A percentile compares a stretch with the other conserved stretches of the same genome.
phyloP scores from a whole-genome alignment of 2,113 vertebrate genomes.

The Salminus brasiliensis region DNA sequence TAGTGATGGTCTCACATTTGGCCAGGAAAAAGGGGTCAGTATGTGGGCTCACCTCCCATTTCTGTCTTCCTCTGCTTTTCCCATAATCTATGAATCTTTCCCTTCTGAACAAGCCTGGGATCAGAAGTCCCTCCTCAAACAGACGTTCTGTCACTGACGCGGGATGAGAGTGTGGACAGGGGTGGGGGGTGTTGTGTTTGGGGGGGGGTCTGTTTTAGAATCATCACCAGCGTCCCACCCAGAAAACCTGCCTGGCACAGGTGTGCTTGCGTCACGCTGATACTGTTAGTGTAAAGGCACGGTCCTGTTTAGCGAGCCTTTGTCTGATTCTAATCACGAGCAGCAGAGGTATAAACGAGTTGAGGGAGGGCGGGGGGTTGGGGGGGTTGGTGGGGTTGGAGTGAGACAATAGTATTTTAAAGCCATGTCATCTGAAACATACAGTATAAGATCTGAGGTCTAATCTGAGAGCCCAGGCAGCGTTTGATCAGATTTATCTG shows the following conservation, averaged over 20 bases:
- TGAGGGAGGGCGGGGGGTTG: conserved; percentile 27
- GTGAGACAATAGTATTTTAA: conserved; percentile 61
- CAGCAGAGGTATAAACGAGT: conserved; percentile 39
- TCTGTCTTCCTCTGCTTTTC: conserved; percentile 5
- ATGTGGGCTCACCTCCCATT: conserved; percentile 1
- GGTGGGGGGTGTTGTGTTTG: too few relatives aligned
- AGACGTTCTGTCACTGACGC: conserved; percentile 22
- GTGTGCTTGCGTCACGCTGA: neutral
- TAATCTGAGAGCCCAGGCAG: conserved; percentile 32
- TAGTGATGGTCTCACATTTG: conserved; percentile 23
- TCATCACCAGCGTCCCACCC: neutral
- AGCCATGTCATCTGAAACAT: conserved; percentile 63
- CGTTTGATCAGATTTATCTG: conserved; percentile 29
- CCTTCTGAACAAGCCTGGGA: too few relatives aligned
- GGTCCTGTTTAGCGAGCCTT: conserved; percentile 32
- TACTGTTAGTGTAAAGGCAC: neutral
- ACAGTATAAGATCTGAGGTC: conserved; percentile 30
- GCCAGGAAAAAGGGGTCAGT: conserved; percentile 1
- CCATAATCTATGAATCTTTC: neutral
- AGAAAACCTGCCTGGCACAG: conserved; percentile 12
- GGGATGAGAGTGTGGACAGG: too few relatives aligned
- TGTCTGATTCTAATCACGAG: conserved; percentile 32
- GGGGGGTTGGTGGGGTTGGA: conserved; percentile 63
- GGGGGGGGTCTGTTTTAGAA: too few relatives aligned
- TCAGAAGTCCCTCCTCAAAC: too few relatives aligned